phyloP scores from a whole-genome alignment of 2,888 invertebrate species.

The Parnassius glacialis region DNA sequence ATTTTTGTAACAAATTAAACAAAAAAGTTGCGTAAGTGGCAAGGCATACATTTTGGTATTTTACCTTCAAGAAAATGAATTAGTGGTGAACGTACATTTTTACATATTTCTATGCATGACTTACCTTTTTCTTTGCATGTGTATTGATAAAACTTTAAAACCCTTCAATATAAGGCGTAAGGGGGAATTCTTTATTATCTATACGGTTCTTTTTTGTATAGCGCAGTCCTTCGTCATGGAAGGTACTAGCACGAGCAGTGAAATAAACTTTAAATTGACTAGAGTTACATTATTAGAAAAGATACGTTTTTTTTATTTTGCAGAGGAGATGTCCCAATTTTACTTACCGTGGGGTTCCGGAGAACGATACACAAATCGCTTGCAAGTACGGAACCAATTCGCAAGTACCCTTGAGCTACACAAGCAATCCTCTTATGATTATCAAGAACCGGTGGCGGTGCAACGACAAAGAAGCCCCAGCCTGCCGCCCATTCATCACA shows the following conservation, averaged over 20 bases:
- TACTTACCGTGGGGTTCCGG: conserved; percentile 88
- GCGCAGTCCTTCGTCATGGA: conserved; percentile 65
- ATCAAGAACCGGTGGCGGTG: conserved; percentile 62
- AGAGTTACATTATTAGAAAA: not conserved
- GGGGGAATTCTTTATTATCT: conserved; percentile 59
- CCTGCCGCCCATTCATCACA: conserved; percentile 83
- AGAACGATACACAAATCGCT: conserved; percentile 65
- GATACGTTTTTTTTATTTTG: conserved; percentile 40
- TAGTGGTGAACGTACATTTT: too few relatives aligned
- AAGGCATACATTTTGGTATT: too few relatives aligned
- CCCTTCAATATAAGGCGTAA: conserved; percentile 53
- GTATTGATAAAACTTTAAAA: conserved; percentile 73
- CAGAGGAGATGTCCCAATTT: conserved; percentile 91
- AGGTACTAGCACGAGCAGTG: conserved; percentile 40
- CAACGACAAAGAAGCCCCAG: conserved; percentile 83
- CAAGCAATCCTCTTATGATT: conserved; percentile 68
- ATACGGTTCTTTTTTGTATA: conserved; percentile 43
- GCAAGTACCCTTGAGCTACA: conserved; percentile 71
- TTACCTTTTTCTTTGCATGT: conserved; percentile 42
- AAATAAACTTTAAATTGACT: not conserved
- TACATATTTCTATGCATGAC: conserved; percentile 29
- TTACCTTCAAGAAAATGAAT: too few relatives aligned
- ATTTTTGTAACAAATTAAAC: not conserved
- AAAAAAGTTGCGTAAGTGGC: too few relatives aligned
- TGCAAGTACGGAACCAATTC: conserved; percentile 71